Percentiles rank a stretch among this genome's conserved stretches.
Evolutionary conservation across 2,888 invertebrate species (phyloP).

Genomic region (Catocala nupta): DNA sequence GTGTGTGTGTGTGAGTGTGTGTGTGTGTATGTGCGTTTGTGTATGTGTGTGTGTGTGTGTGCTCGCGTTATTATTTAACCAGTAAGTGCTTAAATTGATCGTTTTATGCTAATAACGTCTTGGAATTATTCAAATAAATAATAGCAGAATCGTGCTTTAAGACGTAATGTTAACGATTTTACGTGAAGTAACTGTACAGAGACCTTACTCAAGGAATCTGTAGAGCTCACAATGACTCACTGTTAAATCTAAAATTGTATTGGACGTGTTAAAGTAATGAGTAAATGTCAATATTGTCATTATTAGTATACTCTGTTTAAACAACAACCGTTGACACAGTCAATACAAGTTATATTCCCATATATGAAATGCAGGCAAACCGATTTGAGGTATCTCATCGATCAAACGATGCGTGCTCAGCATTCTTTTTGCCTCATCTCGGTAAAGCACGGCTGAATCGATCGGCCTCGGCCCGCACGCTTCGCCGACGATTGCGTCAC

Average conservation of each 20-base stretch:
- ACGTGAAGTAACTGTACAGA: conserved; percentile 13
- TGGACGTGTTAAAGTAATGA: conserved; percentile 17
- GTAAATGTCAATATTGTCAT: conserved; percentile 38
- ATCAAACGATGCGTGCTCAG: conserved; percentile 28
- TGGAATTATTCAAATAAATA: neutral
- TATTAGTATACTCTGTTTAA: conserved; percentile 25
- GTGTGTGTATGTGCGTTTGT: no score
- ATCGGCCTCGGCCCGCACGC: conserved; percentile 60
- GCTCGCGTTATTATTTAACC: no score
- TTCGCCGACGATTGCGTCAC: conserved; percentile 57
- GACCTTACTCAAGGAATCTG: conserved; percentile 1
- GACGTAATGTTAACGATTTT: conserved; percentile 4
- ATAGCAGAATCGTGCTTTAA: neutral
- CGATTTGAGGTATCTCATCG: conserved; percentile 28
- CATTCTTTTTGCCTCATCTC: conserved; percentile 43
- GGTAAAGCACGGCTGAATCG: conserved; percentile 49
- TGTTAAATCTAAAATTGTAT: conserved; percentile 5
- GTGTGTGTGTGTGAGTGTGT: no score
- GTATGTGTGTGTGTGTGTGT: no score
- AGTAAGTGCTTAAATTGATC: no score
- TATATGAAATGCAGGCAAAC: conserved; percentile 9
- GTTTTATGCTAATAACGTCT: no score
- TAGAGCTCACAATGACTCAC: conserved; percentile 23
- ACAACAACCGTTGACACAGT: conserved; percentile 16
- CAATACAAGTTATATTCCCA: conserved; percentile 10